Evolutionary conservation across 2,113 vertebrate species (phyloP).

Genomic region (Ptilorrhoa leucosticta): DNA sequence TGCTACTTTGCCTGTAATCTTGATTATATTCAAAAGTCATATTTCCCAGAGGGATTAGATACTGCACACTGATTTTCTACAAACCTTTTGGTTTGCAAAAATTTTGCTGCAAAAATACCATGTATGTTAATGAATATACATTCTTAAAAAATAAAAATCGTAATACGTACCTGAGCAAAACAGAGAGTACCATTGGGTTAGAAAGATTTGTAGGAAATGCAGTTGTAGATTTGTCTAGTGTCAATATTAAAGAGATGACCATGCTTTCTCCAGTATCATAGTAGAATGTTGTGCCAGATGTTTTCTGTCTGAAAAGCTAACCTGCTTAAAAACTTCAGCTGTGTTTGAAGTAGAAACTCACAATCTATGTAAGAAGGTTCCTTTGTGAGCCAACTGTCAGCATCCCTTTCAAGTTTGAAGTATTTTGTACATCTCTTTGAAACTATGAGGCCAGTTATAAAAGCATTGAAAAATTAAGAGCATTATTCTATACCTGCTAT

Average conservation of each 20-base stretch:
- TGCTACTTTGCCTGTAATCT: background rate
- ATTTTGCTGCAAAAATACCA: background rate
- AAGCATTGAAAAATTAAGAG: background rate
- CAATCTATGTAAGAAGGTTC: background rate
- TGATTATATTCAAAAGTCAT: background rate
- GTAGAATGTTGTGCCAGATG: background rate
- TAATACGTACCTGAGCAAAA: background rate
- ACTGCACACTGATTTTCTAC: background rate
- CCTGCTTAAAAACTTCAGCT: background rate
- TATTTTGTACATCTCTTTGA: background rate
- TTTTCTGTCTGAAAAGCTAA: background rate
- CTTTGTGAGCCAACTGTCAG: background rate
- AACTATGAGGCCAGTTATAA: background rate
- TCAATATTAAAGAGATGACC: background rate
- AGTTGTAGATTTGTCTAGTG: background rate
- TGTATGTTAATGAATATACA: background rate
- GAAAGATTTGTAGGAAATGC: background rate
- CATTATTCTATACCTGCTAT: slow-evolving; percentile 65
- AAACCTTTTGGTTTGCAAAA: background rate
- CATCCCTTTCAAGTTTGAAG: background rate
- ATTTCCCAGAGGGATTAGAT: background rate
- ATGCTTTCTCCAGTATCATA: background rate
- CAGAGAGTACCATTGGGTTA: background rate
- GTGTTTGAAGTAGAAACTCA: background rate
- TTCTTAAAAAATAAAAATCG: background rate